Conservation (phyloP, 2,113 vertebrate genomes). For the Sterna hirundo region DNA sequence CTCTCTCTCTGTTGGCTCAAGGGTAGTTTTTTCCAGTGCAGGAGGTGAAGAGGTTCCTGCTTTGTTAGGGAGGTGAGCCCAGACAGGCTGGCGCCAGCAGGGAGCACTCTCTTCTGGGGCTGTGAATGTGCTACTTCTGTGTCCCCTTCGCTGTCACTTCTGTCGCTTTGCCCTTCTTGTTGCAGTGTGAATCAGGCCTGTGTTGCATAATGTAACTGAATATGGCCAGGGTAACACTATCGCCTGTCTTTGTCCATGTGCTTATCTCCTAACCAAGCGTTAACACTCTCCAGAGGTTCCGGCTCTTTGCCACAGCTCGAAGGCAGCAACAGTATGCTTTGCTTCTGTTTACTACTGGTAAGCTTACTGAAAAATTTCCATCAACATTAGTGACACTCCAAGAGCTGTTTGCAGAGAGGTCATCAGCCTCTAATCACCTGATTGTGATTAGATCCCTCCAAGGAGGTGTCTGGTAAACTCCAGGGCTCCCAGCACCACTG, state of each 20-base stretch:
- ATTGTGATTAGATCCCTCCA: not conserved
- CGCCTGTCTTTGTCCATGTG: not conserved
- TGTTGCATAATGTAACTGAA: not conserved
- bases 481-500: not conserved
- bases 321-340: not conserved
- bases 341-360: not conserved
- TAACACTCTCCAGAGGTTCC: not conserved
- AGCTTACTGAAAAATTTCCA: not conserved
- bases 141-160: not conserved
- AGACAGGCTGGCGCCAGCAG: not conserved
- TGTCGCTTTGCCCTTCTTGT: slow-evolving; percentile 12
- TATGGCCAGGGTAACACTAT: not conserved
- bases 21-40: not conserved
- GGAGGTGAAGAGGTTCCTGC: not conserved
- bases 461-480: not conserved
- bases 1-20: not conserved
- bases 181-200: not conserved
- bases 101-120: not conserved
- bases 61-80: not conserved
- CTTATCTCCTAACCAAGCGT: not conserved
- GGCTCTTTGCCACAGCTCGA: not conserved
- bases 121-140: not conserved
- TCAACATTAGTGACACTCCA: not conserved
- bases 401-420: not conserved
- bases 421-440: not conserved